Evolutionary conservation across 53 echinoderm and acorn worm genomes (phyloP).

Genomic region (Holothuria leucospilota): DNA sequence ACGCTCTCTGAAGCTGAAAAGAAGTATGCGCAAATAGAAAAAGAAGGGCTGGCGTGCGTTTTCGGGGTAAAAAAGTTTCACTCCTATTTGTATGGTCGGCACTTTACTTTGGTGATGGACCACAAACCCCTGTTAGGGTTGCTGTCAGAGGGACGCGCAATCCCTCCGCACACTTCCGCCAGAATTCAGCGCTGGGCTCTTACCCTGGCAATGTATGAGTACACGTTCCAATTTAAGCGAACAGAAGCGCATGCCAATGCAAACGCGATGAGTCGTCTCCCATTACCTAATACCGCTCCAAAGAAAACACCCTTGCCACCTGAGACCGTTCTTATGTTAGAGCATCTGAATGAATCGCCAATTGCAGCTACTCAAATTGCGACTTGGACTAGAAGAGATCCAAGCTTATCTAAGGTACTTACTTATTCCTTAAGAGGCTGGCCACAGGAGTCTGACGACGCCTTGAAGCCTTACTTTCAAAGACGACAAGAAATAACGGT

Average conservation of each 20-base stretch:
- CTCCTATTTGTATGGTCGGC: conserved; percentile 35
- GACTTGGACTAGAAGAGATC: no score
- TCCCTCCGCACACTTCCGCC: conserved; percentile 54
- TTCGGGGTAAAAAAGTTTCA: conserved; percentile 47
- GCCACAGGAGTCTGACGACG: no score
- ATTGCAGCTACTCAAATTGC: no score
- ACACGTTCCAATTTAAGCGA: conserved; percentile 52
- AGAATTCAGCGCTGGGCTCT: conserved; percentile 68
- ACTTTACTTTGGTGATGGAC: conserved; percentile 67
- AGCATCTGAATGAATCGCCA: neutral
- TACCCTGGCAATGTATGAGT: conserved; percentile 57
- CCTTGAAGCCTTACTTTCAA: neutral
- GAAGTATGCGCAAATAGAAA: conserved; percentile 63
- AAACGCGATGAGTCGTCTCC: conserved; percentile 66
- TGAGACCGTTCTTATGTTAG: conserved; percentile 63
- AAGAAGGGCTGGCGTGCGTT: conserved; percentile 52
- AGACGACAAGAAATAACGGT: conserved; percentile 52
- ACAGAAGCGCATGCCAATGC: conserved; percentile 60
- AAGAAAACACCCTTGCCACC: conserved; percentile 34
- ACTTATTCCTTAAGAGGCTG: no score
- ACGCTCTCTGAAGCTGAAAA: conserved; percentile 44
- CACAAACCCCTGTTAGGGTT: conserved; percentile 67
- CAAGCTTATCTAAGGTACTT: no score
- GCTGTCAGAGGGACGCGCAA: conserved; percentile 36
- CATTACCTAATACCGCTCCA: conserved; percentile 19